Percentiles rank a stretch among this genome's conserved stretches.
phyloP scores from a whole-genome alignment of 2,113 vertebrate species.

The Python bivittatus region DNA sequence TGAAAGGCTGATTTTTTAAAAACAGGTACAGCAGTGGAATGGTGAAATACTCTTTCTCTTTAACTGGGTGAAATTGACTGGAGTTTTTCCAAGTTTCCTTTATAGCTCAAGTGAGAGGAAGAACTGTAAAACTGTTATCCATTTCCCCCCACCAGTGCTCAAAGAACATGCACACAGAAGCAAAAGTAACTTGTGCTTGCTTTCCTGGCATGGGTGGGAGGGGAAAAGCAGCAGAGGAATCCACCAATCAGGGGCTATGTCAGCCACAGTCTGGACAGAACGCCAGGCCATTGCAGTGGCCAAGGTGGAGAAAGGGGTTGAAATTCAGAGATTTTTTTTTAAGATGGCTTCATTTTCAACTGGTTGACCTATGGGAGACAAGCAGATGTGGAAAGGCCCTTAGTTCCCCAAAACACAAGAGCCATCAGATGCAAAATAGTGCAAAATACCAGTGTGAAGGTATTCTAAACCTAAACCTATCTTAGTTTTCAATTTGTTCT shows the following conservation, averaged over 20 bases:
- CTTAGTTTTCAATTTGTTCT: background rate
- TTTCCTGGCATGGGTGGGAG: background rate
- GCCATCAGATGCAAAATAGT: background rate
- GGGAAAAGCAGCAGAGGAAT: background rate
- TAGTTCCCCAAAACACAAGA: background rate
- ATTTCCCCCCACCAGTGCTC: background rate
- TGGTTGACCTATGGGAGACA: background rate
- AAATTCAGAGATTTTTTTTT: background rate
- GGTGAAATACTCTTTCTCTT: background rate
- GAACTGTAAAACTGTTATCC: background rate
- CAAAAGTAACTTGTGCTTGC: background rate
- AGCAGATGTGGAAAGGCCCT: background rate
- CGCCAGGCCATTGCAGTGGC: background rate
- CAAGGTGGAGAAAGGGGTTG: background rate
- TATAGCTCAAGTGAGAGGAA: background rate
- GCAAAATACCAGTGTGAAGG: background rate
- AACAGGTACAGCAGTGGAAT: background rate
- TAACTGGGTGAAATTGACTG: background rate
- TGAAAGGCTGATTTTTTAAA: background rate
- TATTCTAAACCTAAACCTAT: background rate
- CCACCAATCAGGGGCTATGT: background rate
- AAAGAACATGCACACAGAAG: background rate
- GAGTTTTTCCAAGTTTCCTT: background rate
- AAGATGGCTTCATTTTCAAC: background rate
- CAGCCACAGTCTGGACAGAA: background rate